Base-by-base conservation (phyloP, 1,140 invertebrate species). In the Penaeus japonicus region DNA sequence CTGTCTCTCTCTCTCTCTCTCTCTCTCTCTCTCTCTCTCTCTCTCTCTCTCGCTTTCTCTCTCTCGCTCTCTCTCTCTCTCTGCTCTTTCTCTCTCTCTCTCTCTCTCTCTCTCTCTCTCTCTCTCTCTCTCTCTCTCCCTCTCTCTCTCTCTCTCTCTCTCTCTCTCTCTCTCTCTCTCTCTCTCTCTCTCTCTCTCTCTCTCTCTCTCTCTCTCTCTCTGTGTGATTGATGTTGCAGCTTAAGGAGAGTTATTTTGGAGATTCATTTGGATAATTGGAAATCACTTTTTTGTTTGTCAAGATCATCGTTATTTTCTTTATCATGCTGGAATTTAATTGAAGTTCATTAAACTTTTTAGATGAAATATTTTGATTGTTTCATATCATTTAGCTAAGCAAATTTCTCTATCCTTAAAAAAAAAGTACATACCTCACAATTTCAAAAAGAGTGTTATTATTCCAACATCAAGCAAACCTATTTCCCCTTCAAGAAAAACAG, bases 391-490 rank as follows among this genome's bases (percentile, higher is more conserved):
- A 47, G 2, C 12, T 70, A 32, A 0, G 7, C 7, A 27, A 32
- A 70, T 10, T 4, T 10, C 2, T 70, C 0, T 7, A 12, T 47
- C 39, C 0, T 47, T 47, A 5, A 27, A 70, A 70, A 32, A 70
- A 70, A 7, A 27, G 7, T 32, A 32, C 12, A 10, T 27, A 27
- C 65, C 65, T 27, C 5, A 27, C 24, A n/a, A n/a, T n/a, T n/a
- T n/a, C n/a, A n/a, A n/a, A n/a, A n/a, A n/a, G n/a, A n/a, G n/a
- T n/a, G 7, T 27, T 70, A 27, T 70, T 70, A 10, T 5, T 59
- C 77, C 77, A 10, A 15, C 17, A 39, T 93, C 84, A 94, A 85
- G 4, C 88, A 89, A 1, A 91, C 90, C 73, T 89, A 87, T 53
- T 91, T 91, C 32, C 83, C n/a, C n/a, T n/a, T n/a, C n/a, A n/a